Percentiles rank a stretch among this genome's conserved stretches.
Conservation (phyloP, 2,888 invertebrate genomes). For the Ophioninae sp. region DNA sequence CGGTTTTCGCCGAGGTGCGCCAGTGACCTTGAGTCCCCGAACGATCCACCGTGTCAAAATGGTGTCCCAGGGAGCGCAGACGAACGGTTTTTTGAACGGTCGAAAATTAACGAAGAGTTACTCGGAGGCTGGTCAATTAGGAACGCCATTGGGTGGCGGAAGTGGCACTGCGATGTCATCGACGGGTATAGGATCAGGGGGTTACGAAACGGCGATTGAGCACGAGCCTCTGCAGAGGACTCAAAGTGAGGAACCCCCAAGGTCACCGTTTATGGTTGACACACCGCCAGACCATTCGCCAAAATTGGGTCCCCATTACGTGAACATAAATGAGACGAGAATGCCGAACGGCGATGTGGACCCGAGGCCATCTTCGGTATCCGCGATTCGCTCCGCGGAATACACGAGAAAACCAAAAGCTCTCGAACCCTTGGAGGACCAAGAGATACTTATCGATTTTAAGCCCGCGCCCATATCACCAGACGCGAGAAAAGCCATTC, state of each 20-base stretch:
- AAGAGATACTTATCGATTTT: slow-evolving; percentile 93
- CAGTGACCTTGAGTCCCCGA: slow-evolving; percentile 88
- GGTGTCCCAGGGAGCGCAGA: slow-evolving; percentile 95
- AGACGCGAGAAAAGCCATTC: slow-evolving; percentile 81
- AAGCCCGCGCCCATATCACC: slow-evolving; percentile 89
- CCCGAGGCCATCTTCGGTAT: slow-evolving; percentile 2
- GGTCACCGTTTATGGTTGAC: slow-evolving; percentile 87
- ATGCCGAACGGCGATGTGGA: slow-evolving; percentile 73
- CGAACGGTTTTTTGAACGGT: slow-evolving; percentile 89
- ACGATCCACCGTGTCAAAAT: slow-evolving; percentile 93
- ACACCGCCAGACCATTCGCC: slow-evolving; percentile 81
- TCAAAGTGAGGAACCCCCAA: slow-evolving; percentile 92
- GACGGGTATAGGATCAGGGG: slow-evolving; percentile 46
- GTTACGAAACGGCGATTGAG: slow-evolving; percentile 80
- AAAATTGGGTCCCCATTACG: slow-evolving; percentile 19
- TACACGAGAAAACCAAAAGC: slow-evolving; percentile 29
- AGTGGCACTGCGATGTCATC: slow-evolving; percentile 57
- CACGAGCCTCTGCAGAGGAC: slow-evolving; percentile 91
- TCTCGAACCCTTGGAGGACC: slow-evolving; percentile 82
- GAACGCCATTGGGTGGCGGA: slow-evolving; percentile 75
- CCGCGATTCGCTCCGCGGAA: slow-evolving; percentile 21
- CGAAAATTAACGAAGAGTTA: slow-evolving; percentile 91
- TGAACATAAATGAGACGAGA: slow-evolving; percentile 60
- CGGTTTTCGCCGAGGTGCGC: slow-evolving; percentile 82
- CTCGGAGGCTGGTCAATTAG: slow-evolving; percentile 87